Base-by-base conservation (phyloP, 2,888 invertebrate species). In the Stenolophus ochropezus region DNA sequence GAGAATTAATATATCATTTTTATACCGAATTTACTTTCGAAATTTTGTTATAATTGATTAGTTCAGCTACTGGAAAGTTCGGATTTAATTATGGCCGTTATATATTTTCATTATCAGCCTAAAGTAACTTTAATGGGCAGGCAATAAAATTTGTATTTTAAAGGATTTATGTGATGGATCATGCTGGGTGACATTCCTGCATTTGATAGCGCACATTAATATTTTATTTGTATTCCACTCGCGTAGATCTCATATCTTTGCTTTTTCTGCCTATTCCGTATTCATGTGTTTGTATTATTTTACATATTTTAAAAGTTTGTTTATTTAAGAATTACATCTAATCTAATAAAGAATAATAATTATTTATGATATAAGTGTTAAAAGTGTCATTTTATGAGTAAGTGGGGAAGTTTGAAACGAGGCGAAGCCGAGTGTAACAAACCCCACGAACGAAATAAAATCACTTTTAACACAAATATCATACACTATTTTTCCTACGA, bases 1-100 rank as follows among this genome's bases (percentile, higher is more conserved):
- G 61, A 61, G 61, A 61, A 61, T 25, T 61, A 25, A 61, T 61
- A 61, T 61, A 61, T 61, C 61, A 61, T 61, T 61, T 58, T 61
- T 61, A 61, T 61, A 61, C 23, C 14, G 61, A 61, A 21, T 61
- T 61, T 61, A 61, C 61, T 61, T 61, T 61, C 61, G 61, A 61
- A 61, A 61, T 61, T 61, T 61, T 23, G 61, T 25, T 23, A 23
- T 61, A 61, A 61, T 61, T 61, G 61, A 61, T 61, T 61, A 61
- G 61, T 25, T 23, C 23, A 14, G 61, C 61, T 61, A 61, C 61
- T 61, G 61, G 61, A 61, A 61, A 61, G 61, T 61, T 61, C 61
- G 61, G 14, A 61, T 25, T 61, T 61, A 61, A 61, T 61, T 61
- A 61, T 61, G 23, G 3, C 11, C 4, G 23, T 23, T 61, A 61